Evolutionary conservation across 2,888 invertebrate genomes (phyloP), one percentile per base, ranked within the genome.

Genomic region (Vandiemenella viatica): DNA sequence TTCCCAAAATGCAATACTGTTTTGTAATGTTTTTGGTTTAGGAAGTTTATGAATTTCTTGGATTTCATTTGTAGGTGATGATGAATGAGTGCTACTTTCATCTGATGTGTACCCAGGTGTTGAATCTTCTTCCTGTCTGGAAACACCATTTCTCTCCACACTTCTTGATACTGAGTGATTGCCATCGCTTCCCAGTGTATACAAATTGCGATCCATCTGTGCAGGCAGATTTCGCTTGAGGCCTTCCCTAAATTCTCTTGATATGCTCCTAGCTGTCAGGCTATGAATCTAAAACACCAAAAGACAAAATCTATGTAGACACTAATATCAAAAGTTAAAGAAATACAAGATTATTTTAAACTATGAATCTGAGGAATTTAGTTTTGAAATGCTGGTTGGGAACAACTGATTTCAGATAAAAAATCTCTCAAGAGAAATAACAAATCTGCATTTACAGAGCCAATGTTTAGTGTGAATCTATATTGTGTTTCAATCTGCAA

Each of bases 211-310:
- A 47, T 43, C 58, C 55, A 21, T 57, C 52, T 45, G 45, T 20
- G 57, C 48, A 19, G 59, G 58, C 18, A 57, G 57, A 19, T 59
- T 57, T 16, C 57, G 72, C 59, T 74, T 74, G 37, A 84, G 69
- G 47, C 78, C 80, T 56, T 84, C 81, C 42, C 83, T 72, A 60
- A 85, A 80, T 65, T 84, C 77, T 58, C 73, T 78, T 4, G 85
- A 80, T 50, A 87, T 74, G 59, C 83, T 85, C 56, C 87, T 73
- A 6, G 85, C 87, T 26, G 87, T 87, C 54, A 87, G 67, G 64
- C 86, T 86, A 67, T 85, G 83, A 50, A 78, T 71, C 64, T 73
- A 68, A 37, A 46, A 54, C 23, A 22, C 5, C 6, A 41, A 37
- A 45, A 16, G 32, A 41, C n/a, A n/a, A n/a, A n/a, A n/a, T n/a